A percentile compares a stretch with the other conserved stretches of the same genome.
These are phyloP conservation scores for Trissolcus basalis DNA, from an alignment of 1,140 invertebrate species.

Conservation along the genomic window DNA sequence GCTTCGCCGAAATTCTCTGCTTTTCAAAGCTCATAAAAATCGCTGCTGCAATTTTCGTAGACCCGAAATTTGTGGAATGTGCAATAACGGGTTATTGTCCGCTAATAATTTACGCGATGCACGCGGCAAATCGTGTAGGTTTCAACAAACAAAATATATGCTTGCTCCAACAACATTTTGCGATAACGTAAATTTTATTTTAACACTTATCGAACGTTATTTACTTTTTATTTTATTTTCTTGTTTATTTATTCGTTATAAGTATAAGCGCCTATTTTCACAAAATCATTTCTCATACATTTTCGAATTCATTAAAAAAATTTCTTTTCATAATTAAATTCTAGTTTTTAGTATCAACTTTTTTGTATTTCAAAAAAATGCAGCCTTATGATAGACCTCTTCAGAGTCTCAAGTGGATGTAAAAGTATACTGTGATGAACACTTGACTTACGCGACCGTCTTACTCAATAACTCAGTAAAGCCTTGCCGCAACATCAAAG, in stretches of 20 bases:
- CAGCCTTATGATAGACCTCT: slow-evolving; percentile 42
- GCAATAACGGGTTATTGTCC: slow-evolving; percentile 56
- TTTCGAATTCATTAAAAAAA: too few species aligned
- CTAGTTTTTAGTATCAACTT: not conserved
- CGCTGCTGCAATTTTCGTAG: slow-evolving; percentile 47
- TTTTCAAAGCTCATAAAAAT: slow-evolving; percentile 59
- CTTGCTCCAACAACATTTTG: too few species aligned
- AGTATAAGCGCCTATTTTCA: too few species aligned
- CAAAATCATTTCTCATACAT: too few species aligned
- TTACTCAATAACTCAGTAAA: slow-evolving; percentile 47
- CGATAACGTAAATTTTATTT: too few species aligned
- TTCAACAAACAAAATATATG: slow-evolving; percentile 34
- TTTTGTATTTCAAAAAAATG: slow-evolving; percentile 3
- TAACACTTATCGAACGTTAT: too few species aligned
- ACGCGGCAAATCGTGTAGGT: slow-evolving; percentile 18
- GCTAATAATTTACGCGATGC: slow-evolving; percentile 38
- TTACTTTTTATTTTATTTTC: too few species aligned
- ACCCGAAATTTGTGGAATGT: slow-evolving; percentile 53
- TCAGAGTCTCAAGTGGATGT: slow-evolving; percentile 34
- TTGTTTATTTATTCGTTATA: too few species aligned
- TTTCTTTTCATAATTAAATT: too few species aligned
- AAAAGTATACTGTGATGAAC: slow-evolving; percentile 45
- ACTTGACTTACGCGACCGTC: slow-evolving; percentile 48
- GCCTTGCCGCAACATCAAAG: slow-evolving; percentile 48
- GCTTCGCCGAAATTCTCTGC: slow-evolving; percentile 30